These are phyloP conservation scores for Spodoptera litura DNA, from an alignment of 1,140 invertebrate genomes.

Conservation along the genomic window DNA sequence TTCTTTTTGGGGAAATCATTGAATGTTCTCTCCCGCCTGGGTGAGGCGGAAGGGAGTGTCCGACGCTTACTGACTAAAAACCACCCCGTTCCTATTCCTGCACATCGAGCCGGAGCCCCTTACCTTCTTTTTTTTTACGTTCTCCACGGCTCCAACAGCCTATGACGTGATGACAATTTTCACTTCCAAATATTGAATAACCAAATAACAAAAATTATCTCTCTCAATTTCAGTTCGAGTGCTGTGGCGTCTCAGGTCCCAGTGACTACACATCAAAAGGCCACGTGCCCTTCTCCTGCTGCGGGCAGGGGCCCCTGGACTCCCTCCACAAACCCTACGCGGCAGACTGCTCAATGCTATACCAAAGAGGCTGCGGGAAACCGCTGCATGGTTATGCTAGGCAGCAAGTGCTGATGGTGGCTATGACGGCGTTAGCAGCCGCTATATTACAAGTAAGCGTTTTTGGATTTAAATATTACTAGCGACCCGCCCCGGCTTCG, in stretches of 20 bases:
- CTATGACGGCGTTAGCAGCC: slow-evolving; percentile 81
- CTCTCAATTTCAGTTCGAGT: slow-evolving; percentile 85
- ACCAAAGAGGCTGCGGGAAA: slow-evolving; percentile 84
- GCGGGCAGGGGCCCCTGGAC: slow-evolving; percentile 75
- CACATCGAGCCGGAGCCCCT: no score
- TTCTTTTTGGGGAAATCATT: no score
- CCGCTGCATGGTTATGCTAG: slow-evolving; percentile 80
- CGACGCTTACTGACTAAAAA: no score
- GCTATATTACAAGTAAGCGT: slow-evolving; percentile 82
- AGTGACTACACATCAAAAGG: slow-evolving; percentile 81
- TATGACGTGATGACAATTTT: no score
- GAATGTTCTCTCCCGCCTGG: no score
- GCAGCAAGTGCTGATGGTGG: slow-evolving; percentile 81
- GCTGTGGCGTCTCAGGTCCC: slow-evolving; percentile 87
- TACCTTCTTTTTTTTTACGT: no score
- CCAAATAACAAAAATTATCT: not conserved
- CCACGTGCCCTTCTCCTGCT: slow-evolving; percentile 86
- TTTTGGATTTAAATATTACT: not conserved
- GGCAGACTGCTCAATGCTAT: slow-evolving; percentile 73
- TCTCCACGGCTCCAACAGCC: no score
- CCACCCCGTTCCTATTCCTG: no score
- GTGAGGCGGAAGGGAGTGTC: no score
- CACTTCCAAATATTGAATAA: not conserved
- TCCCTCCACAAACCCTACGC: slow-evolving; percentile 67
- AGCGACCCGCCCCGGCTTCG: no score